Base-by-base conservation (phyloP, 2,888 invertebrate genomes). In the Stenodera caucasica region DNA sequence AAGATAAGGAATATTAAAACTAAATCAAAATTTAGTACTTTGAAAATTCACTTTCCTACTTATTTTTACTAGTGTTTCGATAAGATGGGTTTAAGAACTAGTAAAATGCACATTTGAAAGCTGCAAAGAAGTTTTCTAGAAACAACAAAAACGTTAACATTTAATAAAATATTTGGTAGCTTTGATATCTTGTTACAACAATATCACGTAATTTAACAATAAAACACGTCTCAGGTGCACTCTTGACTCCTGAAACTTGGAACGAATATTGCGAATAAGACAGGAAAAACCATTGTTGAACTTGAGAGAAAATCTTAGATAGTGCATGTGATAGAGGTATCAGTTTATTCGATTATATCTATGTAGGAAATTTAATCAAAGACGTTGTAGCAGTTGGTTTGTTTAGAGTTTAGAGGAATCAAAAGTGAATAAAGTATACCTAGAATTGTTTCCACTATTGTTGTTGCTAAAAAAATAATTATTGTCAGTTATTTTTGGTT, bases 251-350 rank as follows among this genome's bases (percentile, higher is more conserved):
- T 12, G 15, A 2, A n/a, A 21, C 32, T 52, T 35, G 15, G n/a
- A 53, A 15, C 53, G 15, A 51, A 53, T 53, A 53, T 53, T 53
- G 33, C 53, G 21, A 53, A 53, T 53, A 53, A 33, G 33, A 7
- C 2, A 23, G 8, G 33, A 15, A 53, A 18, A 33, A 29, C 11
- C 51, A 14, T n/a, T 18, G 32, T 35, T 32, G 33, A 33, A 18
- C 53, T 53, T 33, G 9, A 53, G 35, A 21, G 15, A 15, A 53
- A 53, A 32, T 32, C 18, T 32, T 2, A 29, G 12, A 2, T 5
- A 15, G 8, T 1, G 21, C 53, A 53, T 53, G 18, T 32, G 45
- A 2, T 45, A 6, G 21, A 45, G 12, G 23, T 45, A 23, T 21
- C 12, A 23, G 12, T 45, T 45, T 21, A 45, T 45, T 45, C 45